Evolutionary conservation across 2,113 vertebrate genomes (phyloP).

Genomic region (Tapirus terrestris): DNA sequence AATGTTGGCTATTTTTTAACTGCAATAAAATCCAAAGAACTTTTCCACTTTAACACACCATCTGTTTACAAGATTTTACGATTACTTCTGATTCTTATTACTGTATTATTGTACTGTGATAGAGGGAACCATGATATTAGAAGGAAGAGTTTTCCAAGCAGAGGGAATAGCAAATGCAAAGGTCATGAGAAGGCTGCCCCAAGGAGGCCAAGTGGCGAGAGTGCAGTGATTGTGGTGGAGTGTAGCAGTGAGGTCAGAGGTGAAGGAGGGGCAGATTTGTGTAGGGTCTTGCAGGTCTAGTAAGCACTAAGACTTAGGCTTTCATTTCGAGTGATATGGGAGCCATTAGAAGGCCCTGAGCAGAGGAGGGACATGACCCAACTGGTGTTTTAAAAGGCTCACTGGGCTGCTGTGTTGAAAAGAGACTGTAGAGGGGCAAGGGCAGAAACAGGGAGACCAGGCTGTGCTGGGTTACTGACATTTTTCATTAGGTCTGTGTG

Average conservation of each 20-base stretch:
- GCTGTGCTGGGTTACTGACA: not conserved
- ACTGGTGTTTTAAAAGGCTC: not conserved
- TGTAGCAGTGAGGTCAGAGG: not conserved
- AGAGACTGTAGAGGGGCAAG: not conserved
- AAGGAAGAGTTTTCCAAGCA: not conserved
- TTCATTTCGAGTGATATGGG: not conserved
- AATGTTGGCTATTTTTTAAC: conserved; percentile 16
- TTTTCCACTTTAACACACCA: not conserved
- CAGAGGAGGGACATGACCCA: not conserved
- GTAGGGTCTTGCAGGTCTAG: not conserved
- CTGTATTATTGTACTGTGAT: not conserved
- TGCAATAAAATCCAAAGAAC: conserved; percentile 14
- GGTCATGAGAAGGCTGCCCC: not conserved
- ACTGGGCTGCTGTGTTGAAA: not conserved
- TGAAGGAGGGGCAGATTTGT: not conserved
- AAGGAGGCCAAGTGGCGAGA: not conserved
- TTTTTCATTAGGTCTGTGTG: not conserved
- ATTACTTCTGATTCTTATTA: not conserved
- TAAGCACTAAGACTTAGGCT: not conserved
- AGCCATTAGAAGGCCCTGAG: not conserved
- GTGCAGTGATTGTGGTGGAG: not conserved
- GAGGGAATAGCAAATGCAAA: not conserved
- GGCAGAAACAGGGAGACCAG: not conserved
- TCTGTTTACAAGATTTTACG: not conserved
- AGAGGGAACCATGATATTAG: not conserved